Conservation (phyloP, 2,888 invertebrate genomes). For the Cataglyphis rosenhaueri region DNA sequence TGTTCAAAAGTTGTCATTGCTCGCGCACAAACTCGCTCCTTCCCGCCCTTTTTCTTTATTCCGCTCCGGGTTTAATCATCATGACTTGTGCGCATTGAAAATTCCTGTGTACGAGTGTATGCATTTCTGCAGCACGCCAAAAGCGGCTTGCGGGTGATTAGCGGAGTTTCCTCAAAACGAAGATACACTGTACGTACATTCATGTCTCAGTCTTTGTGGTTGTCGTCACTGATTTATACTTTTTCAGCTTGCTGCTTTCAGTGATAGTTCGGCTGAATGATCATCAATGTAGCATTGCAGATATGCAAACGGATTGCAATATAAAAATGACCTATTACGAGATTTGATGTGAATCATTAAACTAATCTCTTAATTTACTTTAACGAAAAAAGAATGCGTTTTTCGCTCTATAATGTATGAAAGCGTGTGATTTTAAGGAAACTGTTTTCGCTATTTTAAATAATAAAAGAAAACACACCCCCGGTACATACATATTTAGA, state of each 20-base stretch:
- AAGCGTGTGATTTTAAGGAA: not conserved
- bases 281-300: not conserved
- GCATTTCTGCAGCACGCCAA: not conserved
- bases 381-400: not conserved
- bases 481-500: not conserved
- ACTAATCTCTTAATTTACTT: not conserved
- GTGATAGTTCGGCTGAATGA: not conserved
- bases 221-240: conserved; percentile 19
- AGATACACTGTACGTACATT: not conserved
- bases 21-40: conserved; percentile 69
- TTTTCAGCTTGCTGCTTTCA: conserved; percentile 26
- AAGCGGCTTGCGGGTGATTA: conserved; percentile 30
- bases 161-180: conserved; percentile 25
- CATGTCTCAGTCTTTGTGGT: conserved; percentile 25
- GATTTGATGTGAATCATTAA: conserved; percentile 7
- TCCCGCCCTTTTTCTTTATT: conserved; percentile 23
- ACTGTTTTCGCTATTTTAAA: conserved; percentile 1
- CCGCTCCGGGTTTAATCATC: conserved; percentile 71
- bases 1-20: conserved; percentile 73
- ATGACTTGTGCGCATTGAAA: conserved; percentile 37
- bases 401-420: not conserved
- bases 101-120: conserved; percentile 20
- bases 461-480: conserved; percentile 16
- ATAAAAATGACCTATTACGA: not conserved
- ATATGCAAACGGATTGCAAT: conserved; percentile 16